These are phyloP conservation scores for Galbula dea DNA, from an alignment of 2,113 vertebrate genomes.

Conservation along the genomic window DNA sequence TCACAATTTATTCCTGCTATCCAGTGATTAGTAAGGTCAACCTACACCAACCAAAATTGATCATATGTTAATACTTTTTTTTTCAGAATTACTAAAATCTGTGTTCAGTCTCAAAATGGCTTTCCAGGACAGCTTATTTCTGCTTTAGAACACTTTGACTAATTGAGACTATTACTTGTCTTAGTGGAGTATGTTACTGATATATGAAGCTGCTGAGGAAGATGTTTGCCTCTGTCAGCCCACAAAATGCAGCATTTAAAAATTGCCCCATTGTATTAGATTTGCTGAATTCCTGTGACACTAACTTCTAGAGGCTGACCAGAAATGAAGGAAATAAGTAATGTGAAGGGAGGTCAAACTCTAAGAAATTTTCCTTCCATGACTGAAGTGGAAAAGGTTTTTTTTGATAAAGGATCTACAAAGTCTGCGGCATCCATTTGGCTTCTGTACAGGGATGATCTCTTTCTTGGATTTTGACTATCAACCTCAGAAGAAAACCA, in stretches of 20 bases:
- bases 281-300: background rate
- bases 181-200: background rate
- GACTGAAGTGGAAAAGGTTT: background rate
- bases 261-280: background rate
- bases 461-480: background rate
- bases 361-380: background rate
- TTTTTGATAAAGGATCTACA: background rate
- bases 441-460: background rate
- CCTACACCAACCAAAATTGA: background rate
- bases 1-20: background rate
- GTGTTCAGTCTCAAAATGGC: background rate
- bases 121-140: background rate
- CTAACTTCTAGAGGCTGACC: background rate
- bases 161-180: background rate
- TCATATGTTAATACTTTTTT: background rate
- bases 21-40: background rate
- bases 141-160: background rate
- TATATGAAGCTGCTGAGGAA: background rate
- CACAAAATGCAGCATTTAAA: background rate
- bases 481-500: background rate
- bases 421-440: background rate
- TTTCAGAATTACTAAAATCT: background rate
- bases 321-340: background rate
- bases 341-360: background rate
- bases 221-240: background rate